phyloP scores from a whole-genome alignment of 2,888 invertebrate genomes.

The Ischnus inquisitorius region DNA sequence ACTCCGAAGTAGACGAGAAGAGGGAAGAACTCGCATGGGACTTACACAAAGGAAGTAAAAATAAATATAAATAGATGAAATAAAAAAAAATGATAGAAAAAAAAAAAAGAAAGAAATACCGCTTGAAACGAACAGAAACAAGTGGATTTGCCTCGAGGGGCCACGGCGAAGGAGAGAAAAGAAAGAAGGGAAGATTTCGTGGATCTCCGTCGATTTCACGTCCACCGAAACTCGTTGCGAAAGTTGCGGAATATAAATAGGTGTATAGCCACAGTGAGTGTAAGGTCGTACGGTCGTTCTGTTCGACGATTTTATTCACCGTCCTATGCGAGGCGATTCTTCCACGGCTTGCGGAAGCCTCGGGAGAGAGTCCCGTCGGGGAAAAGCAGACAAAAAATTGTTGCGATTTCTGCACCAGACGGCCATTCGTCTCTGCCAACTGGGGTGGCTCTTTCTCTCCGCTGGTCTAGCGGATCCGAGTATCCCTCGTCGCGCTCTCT shows the following conservation, averaged over 20 bases:
- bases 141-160: conserved; percentile 10
- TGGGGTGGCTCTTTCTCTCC: conserved; percentile 32
- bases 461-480: background rate
- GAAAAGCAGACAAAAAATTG: conserved; percentile 46
- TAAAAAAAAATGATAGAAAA: background rate
- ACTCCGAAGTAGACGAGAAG: background rate
- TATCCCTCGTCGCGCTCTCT: conserved; percentile 7
- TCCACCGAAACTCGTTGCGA: conserved; percentile 1
- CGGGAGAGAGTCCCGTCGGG: conserved; percentile 42
- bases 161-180: background rate
- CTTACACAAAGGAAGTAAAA: conserved; percentile 4
- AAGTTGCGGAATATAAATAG: background rate
- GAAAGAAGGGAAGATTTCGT: background rate
- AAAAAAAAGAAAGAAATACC: background rate
- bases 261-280: background rate
- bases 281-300: background rate
- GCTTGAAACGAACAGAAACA: background rate
- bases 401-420: conserved; percentile 41
- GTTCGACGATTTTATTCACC: conserved; percentile 32
- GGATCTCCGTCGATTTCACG: conserved; percentile 8
- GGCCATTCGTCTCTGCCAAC: conserved; percentile 46
- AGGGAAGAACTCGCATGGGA: conserved; percentile 14
- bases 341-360: conserved; percentile 16
- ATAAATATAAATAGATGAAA: conserved; percentile 7
- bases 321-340: background rate